phyloP scores from a whole-genome alignment of 1,140 invertebrate species.

The Calephelis virginiensis region DNA sequence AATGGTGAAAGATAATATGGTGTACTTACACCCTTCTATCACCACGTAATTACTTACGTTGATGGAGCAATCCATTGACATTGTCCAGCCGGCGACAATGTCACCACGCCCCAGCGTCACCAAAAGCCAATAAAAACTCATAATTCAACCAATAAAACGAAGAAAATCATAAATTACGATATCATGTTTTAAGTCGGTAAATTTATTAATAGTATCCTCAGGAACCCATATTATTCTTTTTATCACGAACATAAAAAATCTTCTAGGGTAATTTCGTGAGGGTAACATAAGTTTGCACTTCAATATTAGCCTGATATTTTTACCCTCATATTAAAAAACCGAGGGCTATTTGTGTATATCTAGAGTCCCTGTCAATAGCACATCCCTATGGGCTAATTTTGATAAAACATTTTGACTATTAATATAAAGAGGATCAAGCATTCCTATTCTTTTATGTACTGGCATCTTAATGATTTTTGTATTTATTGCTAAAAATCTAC shows the following conservation, averaged over 20 bases:
- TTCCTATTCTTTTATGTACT: conserved; percentile 23
- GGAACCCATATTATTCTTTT: conserved; percentile 13
- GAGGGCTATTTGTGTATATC: conserved; percentile 73
- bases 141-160: too few relatives aligned
- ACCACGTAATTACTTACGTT: too few relatives aligned
- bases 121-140: too few relatives aligned
- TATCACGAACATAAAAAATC: conserved; percentile 41
- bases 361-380: conserved; percentile 63
- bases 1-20: too few relatives aligned
- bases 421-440: conserved; percentile 18
- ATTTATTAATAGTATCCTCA: background rate
- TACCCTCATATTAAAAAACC: conserved; percentile 77
- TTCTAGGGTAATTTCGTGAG: conserved; percentile 35
- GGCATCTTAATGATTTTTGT: too few relatives aligned
- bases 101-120: too few relatives aligned
- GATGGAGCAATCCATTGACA: too few relatives aligned
- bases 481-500: too few relatives aligned
- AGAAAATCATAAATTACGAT: background rate
- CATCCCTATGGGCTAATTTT: conserved; percentile 69
- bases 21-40: too few relatives aligned
- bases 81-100: too few relatives aligned
- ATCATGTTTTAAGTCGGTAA: background rate
- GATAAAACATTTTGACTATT: conserved; percentile 55
- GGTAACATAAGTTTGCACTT: conserved; percentile 76
- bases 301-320: conserved; percentile 74